Evolutionary conservation across 1,140 invertebrate species (phyloP), one percentile per base, ranked within the genome.

Genomic region (Dendroctonus valens): DNA sequence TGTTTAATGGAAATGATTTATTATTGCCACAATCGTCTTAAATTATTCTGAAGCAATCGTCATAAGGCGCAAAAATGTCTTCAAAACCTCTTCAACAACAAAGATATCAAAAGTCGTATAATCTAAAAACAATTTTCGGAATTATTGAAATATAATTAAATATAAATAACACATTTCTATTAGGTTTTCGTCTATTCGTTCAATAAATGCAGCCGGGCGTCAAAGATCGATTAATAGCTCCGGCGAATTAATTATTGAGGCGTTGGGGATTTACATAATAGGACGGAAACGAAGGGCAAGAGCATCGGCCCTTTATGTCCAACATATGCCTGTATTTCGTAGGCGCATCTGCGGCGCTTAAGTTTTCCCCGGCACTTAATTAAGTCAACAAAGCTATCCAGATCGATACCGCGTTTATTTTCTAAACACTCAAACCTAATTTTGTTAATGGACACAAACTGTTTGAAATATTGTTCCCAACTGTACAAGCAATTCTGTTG

Each of bases 161-260:
- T n/a, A n/a, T n/a, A n/a, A n/a, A n/a, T n/a, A n/a, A n/a, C n/a
- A 26, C 3, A 26, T 26, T 26, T 26, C 26, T 26, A 26, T 26
- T 26, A 26, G 26, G 26, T 26, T 26, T 26, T 26, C 26, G 26
- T 26, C 26, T 26, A 26, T 26, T 26, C 26, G 3, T 11, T 59
- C 57, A 46, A 38, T 6, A 44, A 44, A 50, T 41, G 14, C 57
- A 58, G 55, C 57, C 48, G 55, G 64, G 44, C 44, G 64, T 41
- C 38, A 61, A 53, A 67, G 65, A 67, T 67, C 65, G 65, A 67
- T 67, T 67, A 67, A 53, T 41, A 48, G 12, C 50, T 52, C 41
- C 49, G 49, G 65, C 51, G 65, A 67, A 67, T 67, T 67, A 61
- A 67, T 67, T 67, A 67, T 67, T 67, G 65, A n/a, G 61, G 57